Percentiles rank a stretch among this genome's conserved stretches.
Conservation (phyloP, 2,113 vertebrate species). For the Cynopterus brachyotis region DNA sequence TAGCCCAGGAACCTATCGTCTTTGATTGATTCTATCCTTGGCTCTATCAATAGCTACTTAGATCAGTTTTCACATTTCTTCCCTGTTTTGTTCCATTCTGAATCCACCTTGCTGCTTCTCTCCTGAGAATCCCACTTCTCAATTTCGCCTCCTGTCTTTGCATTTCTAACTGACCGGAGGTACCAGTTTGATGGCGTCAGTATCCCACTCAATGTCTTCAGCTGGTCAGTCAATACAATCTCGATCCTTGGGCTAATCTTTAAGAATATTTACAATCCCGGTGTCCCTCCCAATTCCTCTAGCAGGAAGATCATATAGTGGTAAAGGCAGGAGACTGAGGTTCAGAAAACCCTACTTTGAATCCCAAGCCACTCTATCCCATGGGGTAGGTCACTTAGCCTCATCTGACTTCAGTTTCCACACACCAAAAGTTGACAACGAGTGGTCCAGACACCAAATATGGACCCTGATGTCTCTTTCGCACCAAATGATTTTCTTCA, state of each 20-base stretch:
- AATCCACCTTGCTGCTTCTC: background rate
- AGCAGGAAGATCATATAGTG: background rate
- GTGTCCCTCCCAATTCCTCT: background rate
- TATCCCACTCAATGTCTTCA: background rate
- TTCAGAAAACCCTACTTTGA: background rate
- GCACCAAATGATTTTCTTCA: background rate
- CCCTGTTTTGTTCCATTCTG: background rate
- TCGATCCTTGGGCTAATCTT: background rate
- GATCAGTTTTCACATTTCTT: background rate
- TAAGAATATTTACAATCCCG: background rate
- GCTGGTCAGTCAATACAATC: background rate
- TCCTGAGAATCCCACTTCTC: background rate
- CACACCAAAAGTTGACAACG: background rate
- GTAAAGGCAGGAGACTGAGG: background rate
- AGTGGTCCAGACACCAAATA: background rate
- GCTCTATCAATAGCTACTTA: background rate
- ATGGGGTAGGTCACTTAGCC: background rate
- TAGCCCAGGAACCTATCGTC: fast-evolving
- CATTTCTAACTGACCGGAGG: background rate
- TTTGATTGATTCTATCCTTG: background rate
- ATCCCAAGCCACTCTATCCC: background rate
- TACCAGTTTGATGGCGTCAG: background rate
- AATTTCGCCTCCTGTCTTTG: background rate
- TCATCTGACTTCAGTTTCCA: background rate
- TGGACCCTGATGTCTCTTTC: background rate